Evolutionary conservation across 2,888 invertebrate species (phyloP), one percentile per base, ranked within the genome.

Genomic region (Apamea crenata): DNA sequence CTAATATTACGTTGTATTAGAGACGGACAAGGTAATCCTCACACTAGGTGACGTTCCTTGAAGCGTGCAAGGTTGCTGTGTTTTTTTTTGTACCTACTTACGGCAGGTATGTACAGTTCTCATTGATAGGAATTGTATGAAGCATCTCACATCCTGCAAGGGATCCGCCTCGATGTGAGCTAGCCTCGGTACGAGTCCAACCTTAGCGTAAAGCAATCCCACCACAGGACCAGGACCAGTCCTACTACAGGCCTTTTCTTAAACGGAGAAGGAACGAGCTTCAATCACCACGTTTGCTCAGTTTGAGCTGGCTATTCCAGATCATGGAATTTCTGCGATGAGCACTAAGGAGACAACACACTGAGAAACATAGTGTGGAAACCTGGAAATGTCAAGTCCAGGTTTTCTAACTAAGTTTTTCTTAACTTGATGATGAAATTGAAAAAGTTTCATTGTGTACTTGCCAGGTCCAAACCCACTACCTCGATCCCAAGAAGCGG

Each of bases 1-100:
- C 87, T 77, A 77, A 87, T 81, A 85, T 87, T 87, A 73, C 61
- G 59, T 63, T 83, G 50, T 36, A 73, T 56, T 16, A 44, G 32
- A 36, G 5, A 75, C 1, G 25, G 47, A 36, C 5, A 16, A 40
- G 16, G n/a, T n/a, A 10, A 3, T 7, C 36, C 4, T 18, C 36
- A 59, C 25, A 8, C 32, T 63, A 18, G 2, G 1, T 61, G 10
- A 1, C 3, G 18, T 18, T 70, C 2, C 40, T 14, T 40, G 40
- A 21, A 14, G 32, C 72, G 4, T 14, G 7, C 1, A 12, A 4
- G 4, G 18, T n/a, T 16, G 18, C 29, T 14, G 32, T n/a, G 5
- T 21, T 36, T 47, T 69, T 50, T 50, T 18, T 18, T 47, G 47
- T 16, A 47, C 16, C 47, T 47, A 47, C 47, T 10, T 10, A 67